Percentiles rank a stretch among this genome's conserved stretches.
Conservation (phyloP, 2,113 vertebrate species). For the Grus americana region DNA sequence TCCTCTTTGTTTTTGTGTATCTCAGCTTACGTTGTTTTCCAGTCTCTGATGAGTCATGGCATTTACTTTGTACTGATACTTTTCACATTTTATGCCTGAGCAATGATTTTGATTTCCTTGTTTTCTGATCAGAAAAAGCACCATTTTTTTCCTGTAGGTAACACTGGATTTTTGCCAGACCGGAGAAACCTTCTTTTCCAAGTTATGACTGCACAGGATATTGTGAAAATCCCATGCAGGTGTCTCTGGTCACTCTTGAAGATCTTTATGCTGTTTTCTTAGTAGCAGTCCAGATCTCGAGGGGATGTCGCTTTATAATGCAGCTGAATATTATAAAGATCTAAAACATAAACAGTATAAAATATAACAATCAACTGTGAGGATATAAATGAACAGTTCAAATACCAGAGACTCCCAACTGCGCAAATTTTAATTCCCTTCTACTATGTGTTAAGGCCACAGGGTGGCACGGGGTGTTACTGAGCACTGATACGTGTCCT, state of each 20-base stretch:
- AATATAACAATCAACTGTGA: not conserved
- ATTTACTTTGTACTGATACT: not conserved
- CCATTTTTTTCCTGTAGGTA: not conserved
- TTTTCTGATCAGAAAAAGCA: not conserved
- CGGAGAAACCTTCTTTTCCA: not conserved
- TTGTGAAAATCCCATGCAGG: not conserved
- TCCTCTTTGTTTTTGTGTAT: not conserved
- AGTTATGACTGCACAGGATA: not conserved
- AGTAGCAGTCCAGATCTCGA: not conserved
- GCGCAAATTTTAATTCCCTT: not conserved
- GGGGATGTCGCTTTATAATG: not conserved
- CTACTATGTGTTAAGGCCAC: rapidly evolving
- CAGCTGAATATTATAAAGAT: not conserved
- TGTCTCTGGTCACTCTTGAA: not conserved
- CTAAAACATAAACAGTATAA: not conserved
- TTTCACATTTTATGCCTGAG: not conserved
- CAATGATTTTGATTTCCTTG: not conserved
- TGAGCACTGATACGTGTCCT: not conserved
- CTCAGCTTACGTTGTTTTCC: not conserved
- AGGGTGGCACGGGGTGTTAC: not conserved
- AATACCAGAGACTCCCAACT: not conserved
- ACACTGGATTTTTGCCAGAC: not conserved
- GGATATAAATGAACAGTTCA: not conserved
- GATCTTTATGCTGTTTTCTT: not conserved
- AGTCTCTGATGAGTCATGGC: not conserved